phyloP scores from a whole-genome alignment of 2,888 invertebrate species.

The Mimas tiliae region DNA sequence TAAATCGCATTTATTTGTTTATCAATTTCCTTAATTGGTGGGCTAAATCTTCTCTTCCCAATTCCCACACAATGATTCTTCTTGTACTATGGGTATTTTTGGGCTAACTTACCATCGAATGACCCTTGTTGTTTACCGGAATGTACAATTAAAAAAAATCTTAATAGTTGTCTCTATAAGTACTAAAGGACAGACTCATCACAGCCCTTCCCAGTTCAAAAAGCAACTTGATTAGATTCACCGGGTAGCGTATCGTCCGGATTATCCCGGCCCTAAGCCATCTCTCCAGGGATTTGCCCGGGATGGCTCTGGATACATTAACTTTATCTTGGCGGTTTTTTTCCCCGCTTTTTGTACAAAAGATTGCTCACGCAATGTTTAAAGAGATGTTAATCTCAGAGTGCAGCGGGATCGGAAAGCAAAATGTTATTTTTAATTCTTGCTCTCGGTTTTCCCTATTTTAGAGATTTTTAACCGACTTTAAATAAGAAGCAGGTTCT shows the following conservation, averaged over 20 bases:
- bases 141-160: too few relatives aligned
- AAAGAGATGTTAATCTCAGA: slow-evolving; percentile 17
- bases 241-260: slow-evolving; percentile 3
- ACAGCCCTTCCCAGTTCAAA: neutral
- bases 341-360: slow-evolving; percentile 31
- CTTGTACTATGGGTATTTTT: too few relatives aligned
- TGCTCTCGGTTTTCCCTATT: neutral
- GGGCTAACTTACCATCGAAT: too few relatives aligned
- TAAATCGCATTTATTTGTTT: too few relatives aligned
- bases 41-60: too few relatives aligned
- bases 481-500: too few relatives aligned
- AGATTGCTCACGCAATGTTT: slow-evolving; percentile 27
- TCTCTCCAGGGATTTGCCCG: slow-evolving; percentile 37
- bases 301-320: slow-evolving; percentile 45
- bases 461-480: neutral
- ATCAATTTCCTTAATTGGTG: too few relatives aligned
- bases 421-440: neutral
- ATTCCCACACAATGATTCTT: too few relatives aligned
- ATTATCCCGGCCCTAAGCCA: slow-evolving; percentile 28
- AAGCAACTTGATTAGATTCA: neutral
- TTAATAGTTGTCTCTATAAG: too few relatives aligned
- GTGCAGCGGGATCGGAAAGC: neutral
- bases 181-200: too few relatives aligned
- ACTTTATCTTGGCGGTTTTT: slow-evolving; percentile 41
- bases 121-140: too few relatives aligned